Conservation (phyloP, 2,797 vertebrate genomes). For the Takifugu ocellatus region DNA sequence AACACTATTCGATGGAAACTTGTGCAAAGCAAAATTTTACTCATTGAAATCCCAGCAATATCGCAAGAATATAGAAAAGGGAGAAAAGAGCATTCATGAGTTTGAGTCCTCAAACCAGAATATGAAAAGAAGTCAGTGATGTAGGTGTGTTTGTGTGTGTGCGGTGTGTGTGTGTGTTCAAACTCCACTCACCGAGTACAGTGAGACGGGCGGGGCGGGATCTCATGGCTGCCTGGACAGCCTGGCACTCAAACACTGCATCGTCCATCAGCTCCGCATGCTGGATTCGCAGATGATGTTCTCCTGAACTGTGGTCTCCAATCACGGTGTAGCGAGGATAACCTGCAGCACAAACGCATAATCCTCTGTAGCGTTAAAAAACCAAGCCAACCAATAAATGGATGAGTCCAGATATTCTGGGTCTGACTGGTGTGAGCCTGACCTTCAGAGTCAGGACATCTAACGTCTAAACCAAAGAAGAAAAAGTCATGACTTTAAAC, state of each 20-base stretch:
- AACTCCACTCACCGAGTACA: constrained; percentile 85
- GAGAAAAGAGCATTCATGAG: background rate
- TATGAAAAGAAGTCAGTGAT: background rate
- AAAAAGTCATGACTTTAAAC: no score
- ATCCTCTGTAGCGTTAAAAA: no score
- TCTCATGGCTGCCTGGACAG: constrained; percentile 93
- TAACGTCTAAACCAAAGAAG: no score
- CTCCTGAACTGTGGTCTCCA: constrained; percentile 90
- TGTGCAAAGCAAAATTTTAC: no score
- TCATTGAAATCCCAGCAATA: no score
- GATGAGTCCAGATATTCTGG: no score
- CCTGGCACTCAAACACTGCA: constrained; percentile 95
- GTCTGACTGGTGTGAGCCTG: no score
- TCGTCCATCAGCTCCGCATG: constrained; percentile 93
- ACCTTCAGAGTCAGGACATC: no score
- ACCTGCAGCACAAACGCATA: constrained; percentile 70
- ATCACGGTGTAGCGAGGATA: constrained; percentile 95
- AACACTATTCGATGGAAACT: no score
- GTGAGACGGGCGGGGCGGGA: constrained; percentile 93
- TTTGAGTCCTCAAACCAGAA: constrained; percentile 1
- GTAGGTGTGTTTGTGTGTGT: no score
- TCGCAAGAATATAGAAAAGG: no score
- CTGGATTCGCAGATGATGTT: constrained; percentile 93
- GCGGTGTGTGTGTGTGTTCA: constrained; percentile 22
- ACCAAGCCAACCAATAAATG: no score